Conservation (phyloP, 2,113 vertebrate species). For the Macrotis lagotis region DNA sequence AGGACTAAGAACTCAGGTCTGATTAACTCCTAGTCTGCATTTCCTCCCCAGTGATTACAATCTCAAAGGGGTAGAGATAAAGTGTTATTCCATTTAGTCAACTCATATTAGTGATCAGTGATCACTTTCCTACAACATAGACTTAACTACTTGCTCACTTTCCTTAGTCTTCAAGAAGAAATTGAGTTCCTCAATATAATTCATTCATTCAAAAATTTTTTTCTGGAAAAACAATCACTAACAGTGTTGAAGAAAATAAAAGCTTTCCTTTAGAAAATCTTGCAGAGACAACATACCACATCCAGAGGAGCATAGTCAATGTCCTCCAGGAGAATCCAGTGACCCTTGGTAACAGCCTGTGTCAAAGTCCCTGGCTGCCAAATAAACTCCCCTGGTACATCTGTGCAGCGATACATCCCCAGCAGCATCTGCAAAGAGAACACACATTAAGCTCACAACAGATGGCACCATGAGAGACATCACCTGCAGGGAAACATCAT, state of each 20-base stretch:
- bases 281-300: conserved; percentile 86
- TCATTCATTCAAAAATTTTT: not conserved
- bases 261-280: not conserved
- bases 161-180: not conserved
- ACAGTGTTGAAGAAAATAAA: not conserved
- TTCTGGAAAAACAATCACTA: not conserved
- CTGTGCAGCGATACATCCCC: conserved; percentile 98
- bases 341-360: conserved; percentile 92
- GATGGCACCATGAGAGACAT: not conserved
- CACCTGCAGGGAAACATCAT: not conserved
- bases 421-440: conserved; percentile 87
- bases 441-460: conserved; percentile 22
- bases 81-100: not conserved
- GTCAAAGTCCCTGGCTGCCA: conserved; percentile 96
- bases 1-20: not conserved
- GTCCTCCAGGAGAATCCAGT: conserved; percentile 97
- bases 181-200: not conserved
- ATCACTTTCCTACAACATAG: not conserved
- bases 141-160: not conserved
- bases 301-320: conserved; percentile 98
- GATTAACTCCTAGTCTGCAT: not conserved
- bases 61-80: not conserved
- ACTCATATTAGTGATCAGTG: conserved; percentile 12
- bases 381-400: conserved; percentile 96
- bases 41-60: not conserved